Base-by-base conservation (phyloP, 2,888 invertebrate species). In the Tribolium freemani region DNA sequence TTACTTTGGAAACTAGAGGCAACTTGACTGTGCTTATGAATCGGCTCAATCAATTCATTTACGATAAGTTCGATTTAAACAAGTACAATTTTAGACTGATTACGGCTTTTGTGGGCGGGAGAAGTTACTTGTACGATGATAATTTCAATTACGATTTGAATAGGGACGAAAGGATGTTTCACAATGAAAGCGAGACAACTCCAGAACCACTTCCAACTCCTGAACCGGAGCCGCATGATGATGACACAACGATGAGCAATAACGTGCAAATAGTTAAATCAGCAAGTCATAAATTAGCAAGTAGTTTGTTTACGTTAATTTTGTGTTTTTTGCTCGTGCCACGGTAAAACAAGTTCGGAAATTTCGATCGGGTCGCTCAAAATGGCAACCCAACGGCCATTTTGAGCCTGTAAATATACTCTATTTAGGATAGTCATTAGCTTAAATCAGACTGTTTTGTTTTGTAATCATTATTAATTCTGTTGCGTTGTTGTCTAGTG, bases 11-110 rank as follows among this genome's bases (percentile, higher is more conserved):
- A 81, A 88, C 89, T 71, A 85, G 87, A 61, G 93, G 93, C 26
- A 91, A 91, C 81, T 85, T 93, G 5, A 92, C 90, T 83, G 90
- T 91, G 6, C 88, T 93, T 6, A 88, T 92, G n/a, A 94, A 93
- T 84, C 87, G 90, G 58, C 84, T 93, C 74, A 91, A 91, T 78
- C 91, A 90, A 83, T 92, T 91, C 80, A 88, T 93, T 44, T 90
- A 89, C 76, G 89, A 89, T 70, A 89, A 89, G 69, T 87, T 93
- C 53, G 88, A 91, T 75, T 78, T 88, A 13, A 88, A 86, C 64
- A 89, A 90, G 79, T 88, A 90, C 10, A 94, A 93, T 84, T 94
- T 92, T 83, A 89, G 93, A 72, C 89, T 94, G 72, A 85, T 93
- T 74, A 88, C 90, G 69, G 90, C 90, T 0, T 88, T 89, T 73